A percentile compares a stretch with the other conserved stretches of the same genome.
These are phyloP conservation scores for Julus scanicus DNA, from an alignment of 2,888 invertebrate species.

Conservation along the genomic window DNA sequence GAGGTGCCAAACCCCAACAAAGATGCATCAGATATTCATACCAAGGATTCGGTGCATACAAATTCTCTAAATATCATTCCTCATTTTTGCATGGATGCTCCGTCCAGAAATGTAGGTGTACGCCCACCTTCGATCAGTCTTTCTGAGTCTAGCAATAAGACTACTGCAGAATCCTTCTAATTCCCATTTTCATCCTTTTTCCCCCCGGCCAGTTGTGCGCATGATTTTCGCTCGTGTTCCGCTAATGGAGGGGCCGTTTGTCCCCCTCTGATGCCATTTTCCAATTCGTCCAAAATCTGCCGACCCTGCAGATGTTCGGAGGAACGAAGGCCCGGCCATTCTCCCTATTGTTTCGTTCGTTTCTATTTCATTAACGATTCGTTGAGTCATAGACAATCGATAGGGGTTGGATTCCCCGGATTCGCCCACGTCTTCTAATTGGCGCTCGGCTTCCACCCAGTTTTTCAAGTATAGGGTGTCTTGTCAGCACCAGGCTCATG, in stretches of 20 bases:
- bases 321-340: background rate
- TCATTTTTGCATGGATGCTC: too few relatives aligned
- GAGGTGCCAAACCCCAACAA: too few relatives aligned
- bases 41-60: too few relatives aligned
- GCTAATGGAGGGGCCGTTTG: background rate
- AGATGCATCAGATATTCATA: too few relatives aligned
- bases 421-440: constrained; percentile 26
- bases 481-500: background rate
- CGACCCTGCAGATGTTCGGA: background rate
- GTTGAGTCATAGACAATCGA: constrained; percentile 52
- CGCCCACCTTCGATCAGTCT: too few relatives aligned
- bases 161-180: background rate
- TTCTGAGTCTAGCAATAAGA: too few relatives aligned
- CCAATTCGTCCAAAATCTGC: constrained; percentile 24
- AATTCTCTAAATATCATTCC: too few relatives aligned
- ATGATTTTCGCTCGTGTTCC: too few relatives aligned
- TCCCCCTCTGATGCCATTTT: background rate
- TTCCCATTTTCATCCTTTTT: background rate
- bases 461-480: background rate
- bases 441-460: constrained; percentile 29
- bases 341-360: constrained; percentile 3
- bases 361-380: constrained; percentile 51
- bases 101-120: too few relatives aligned
- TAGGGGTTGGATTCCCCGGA: constrained; percentile 37
- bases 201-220: too few relatives aligned